Conservation (phyloP, 1,140 invertebrate genomes). For the Vanessa atalanta region DNA sequence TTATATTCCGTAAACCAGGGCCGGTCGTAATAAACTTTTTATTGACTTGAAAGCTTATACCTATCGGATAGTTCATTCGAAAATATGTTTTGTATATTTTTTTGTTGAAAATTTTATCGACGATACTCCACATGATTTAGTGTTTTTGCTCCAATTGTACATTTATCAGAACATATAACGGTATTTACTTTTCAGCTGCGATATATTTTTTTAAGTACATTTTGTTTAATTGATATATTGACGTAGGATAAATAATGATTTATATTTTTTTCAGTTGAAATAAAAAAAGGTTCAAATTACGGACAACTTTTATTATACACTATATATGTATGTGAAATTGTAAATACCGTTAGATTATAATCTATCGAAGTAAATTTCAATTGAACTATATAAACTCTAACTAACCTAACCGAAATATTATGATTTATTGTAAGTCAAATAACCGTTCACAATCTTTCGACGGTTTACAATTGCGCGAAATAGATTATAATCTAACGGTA, state of each 20-base stretch:
- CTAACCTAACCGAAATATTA: no score
- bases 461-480: no score
- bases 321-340: no score
- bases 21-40: constrained; percentile 27
- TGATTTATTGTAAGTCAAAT: no score
- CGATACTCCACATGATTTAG: constrained; percentile 37
- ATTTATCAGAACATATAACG: constrained; percentile 30
- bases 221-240: constrained; percentile 19
- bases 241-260: background rate
- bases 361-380: no score
- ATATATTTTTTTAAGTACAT: constrained; percentile 10
- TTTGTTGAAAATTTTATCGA: constrained; percentile 13
- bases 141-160: constrained; percentile 26
- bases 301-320: no score
- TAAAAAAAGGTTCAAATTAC: no score
- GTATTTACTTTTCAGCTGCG: constrained; percentile 22
- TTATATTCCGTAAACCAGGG: constrained; percentile 18
- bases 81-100: constrained; percentile 15
- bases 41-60: constrained; percentile 26
- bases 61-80: constrained; percentile 19
- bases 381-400: no score
- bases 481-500: no score
- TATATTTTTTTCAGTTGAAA: background rate
- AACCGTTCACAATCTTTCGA: no score
- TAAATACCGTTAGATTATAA: no score